Base-by-base conservation (phyloP, 1,140 invertebrate species). In the Heterodera carotae region DNA sequence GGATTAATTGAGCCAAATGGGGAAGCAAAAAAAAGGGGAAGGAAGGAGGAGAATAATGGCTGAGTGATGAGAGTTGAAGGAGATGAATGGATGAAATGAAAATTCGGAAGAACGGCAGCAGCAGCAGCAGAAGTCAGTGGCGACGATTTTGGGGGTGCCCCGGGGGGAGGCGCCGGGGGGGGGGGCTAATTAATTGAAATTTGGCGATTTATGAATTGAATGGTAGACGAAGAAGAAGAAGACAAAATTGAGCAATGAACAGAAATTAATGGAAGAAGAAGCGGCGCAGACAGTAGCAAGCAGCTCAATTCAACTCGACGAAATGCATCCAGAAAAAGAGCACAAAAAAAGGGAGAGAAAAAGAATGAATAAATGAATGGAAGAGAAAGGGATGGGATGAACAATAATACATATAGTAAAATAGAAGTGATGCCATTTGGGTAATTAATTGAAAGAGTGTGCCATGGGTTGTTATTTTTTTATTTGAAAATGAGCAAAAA, bases 241-340 rank as follows among this genome's bases (percentile, higher is more conserved):
- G 12, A 8, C 27, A 69, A n/a, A 69, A 69, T 69, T 69, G n/a
- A 36, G 34, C 43, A n/a, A n/a, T n/a, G 43, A 69, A 69, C 27
- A 69, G 31, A n/a, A n/a, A 69, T 39, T 39, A 48, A n/a, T 34
- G 33, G 29, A 22, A 3, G 43, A 8, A 36, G 56, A n/a, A n/a
- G 27, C 12, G 5, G 25, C 29, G 22, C 43, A n/a, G n/a, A n/a
- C n/a, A n/a, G n/a, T n/a, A n/a, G 36, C 48, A 10, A 33, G 29
- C 22, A 4, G 39, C 56, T 36, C 31, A 22, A 3, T 43, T 70
- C 56, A 70, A 70, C 56, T 39, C 29, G 48, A 29, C 43, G 18
- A 53, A 70, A 70, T 70, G 29, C 43, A 70, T 70, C 56, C 56
- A 70, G 36, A 39, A 69, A 69, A 69, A 69, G 43, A 29, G 12